Evolutionary conservation across 2,888 invertebrate genomes (phyloP).

Genomic region (Dryobota labecula): DNA sequence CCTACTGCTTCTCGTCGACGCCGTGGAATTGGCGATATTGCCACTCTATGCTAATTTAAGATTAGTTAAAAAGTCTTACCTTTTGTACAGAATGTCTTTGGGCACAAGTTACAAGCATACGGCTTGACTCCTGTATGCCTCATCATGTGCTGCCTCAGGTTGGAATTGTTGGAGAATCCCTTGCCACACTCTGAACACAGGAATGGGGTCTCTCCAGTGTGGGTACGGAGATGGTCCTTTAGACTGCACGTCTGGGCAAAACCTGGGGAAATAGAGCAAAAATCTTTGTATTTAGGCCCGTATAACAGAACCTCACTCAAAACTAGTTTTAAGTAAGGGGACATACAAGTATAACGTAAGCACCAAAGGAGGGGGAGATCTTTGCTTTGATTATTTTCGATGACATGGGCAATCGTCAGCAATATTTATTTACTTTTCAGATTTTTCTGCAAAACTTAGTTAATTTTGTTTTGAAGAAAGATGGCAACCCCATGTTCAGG

Average conservation of each 20-base stretch:
- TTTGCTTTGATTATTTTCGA: too few species aligned
- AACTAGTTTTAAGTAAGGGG: too few species aligned
- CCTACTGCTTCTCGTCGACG: not conserved
- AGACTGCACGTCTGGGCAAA: slow-evolving; percentile 89
- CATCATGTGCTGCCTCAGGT: slow-evolving; percentile 90
- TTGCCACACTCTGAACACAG: slow-evolving; percentile 90
- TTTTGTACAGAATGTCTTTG: slow-evolving; percentile 90
- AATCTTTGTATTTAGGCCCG: too few species aligned
- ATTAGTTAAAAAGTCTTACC: slow-evolving; percentile 71
- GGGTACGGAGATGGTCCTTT: slow-evolving; percentile 89
- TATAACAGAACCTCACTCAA: too few species aligned
- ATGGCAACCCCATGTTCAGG: too few species aligned
- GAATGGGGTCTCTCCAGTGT: slow-evolving; percentile 90
- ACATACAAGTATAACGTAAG: too few species aligned
- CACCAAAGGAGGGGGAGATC: too few species aligned
- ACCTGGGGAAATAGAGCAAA: slow-evolving; percentile 79
- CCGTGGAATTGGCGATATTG: not conserved
- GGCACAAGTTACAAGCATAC: slow-evolving; percentile 89
- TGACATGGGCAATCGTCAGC: too few species aligned
- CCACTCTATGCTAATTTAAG: too few species aligned
- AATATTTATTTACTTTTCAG: too few species aligned
- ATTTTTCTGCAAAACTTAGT: too few species aligned
- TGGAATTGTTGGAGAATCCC: slow-evolving; percentile 89
- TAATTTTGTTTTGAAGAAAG: too few species aligned
- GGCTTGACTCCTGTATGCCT: slow-evolving; percentile 90